Conservation (phyloP, 2,888 invertebrate species). For the Lucinisca nassula region DNA sequence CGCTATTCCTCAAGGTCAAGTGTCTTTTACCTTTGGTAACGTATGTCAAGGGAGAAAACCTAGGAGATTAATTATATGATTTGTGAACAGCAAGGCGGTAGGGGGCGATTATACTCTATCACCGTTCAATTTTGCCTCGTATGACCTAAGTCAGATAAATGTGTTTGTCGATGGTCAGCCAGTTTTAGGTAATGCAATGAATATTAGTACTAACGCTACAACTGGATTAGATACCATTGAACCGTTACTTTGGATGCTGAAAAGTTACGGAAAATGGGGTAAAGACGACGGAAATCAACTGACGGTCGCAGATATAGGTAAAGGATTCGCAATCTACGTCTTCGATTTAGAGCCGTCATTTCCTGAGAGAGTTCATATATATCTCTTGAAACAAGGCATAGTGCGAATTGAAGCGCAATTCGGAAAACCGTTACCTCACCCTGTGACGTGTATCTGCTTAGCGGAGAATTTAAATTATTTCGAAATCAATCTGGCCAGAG, state of each 20-base stretch:
- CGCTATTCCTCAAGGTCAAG: conserved; percentile 33
- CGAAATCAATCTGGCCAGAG: conserved; percentile 29
- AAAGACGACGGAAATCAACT: conserved; percentile 27
- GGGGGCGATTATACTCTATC: conserved; percentile 25
- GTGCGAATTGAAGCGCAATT: conserved; percentile 34
- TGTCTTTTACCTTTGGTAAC: conserved; percentile 34
- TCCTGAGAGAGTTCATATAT: conserved; percentile 6
- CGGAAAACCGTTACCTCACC: neutral
- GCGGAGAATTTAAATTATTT: conserved; percentile 25
- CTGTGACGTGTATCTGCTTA: conserved; percentile 42
- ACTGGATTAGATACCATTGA: conserved; percentile 20
- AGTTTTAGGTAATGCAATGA: conserved; percentile 31
- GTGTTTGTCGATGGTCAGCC: conserved; percentile 28
- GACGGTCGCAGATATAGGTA: conserved; percentile 3
- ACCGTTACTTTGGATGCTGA: conserved; percentile 12
- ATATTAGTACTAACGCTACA: conserved; percentile 23
- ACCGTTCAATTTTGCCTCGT: conserved; percentile 40
- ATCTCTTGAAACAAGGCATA: conserved; percentile 44
- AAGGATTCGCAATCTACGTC: conserved; percentile 31
- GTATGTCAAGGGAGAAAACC: conserved; percentile 38
- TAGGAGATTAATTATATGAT: conserved; percentile 33
- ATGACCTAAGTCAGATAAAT: conserved; percentile 28
- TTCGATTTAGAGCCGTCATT: conserved; percentile 38
- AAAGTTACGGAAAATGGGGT: conserved; percentile 12
- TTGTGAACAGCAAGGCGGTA: conserved; percentile 37